Evolutionary conservation across 1,140 invertebrate species (phyloP), one percentile per base, ranked within the genome.

Genomic region (Phortica variegata): DNA sequence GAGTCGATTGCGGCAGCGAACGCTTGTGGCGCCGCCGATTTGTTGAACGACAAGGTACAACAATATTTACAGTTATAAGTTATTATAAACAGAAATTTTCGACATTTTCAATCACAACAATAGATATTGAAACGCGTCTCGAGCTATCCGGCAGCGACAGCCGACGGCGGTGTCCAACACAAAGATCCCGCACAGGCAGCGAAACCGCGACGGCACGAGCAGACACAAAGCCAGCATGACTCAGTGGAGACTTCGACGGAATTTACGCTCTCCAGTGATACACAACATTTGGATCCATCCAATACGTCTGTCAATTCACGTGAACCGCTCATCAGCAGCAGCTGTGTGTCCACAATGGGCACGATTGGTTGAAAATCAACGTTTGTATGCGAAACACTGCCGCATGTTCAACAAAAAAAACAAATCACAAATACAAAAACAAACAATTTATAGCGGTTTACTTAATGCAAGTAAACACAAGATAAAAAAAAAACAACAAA

Each of bases 181-280:
- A 73, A 69, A 36, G 62, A 72, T 58, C 59, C 61, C 9, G 52
- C 66, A 6, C 65, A 66, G 33, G 31, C 68, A 43, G 57, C 76
- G 2, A 61, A 63, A 3, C 66, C 76, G 0, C 58, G 78, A 17
- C 58, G 75, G 2, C 78, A 80, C 49, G 80, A 82, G 41, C 71
- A 75, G 12, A 81, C 78, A 3, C 79, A 81, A 53, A 81, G 79
- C 36, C 80, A 81, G 43, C 79, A 80, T 31, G 73, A 75, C 42
- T 75, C 73, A 39, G 70, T 75, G 37, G 72, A 75, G 51, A 66
- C 66, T 8, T 71, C 72, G 9, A 60, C 65, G 6, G 63, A 68
- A 44, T 75, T 72, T 32, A 75, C 72, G 10, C 47, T 75, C 38
- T 72, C 72, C 58, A 73, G 58, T 31, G 52, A 54, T 20, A 39